Evolutionary conservation across 2,113 vertebrate species (phyloP).

Genomic region (Micromys minutus): DNA sequence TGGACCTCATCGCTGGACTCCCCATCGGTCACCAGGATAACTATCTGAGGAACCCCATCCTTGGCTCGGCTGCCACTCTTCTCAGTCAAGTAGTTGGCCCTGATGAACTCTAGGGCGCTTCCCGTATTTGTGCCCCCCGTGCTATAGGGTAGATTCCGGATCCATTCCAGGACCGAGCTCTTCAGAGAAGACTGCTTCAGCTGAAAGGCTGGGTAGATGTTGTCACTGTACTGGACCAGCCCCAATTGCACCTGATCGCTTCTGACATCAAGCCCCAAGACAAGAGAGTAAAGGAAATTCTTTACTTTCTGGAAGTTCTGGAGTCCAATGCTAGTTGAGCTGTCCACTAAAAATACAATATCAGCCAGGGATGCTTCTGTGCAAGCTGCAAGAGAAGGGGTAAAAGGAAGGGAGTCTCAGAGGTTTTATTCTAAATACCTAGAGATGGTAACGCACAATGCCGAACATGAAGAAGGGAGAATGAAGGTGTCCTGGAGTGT

Average conservation of each 20-base stretch:
- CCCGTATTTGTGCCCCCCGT: slow-evolving; percentile 85
- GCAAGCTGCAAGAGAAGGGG: slow-evolving; percentile 82
- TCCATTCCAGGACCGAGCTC: slow-evolving; percentile 79
- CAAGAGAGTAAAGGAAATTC: slow-evolving; percentile 83
- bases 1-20: slow-evolving; percentile 85
- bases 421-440: background rate
- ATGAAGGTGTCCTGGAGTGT: background rate
- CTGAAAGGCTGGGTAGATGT: slow-evolving; percentile 83
- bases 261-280: slow-evolving; percentile 85
- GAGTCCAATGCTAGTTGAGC: slow-evolving; percentile 85
- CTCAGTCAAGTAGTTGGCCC: slow-evolving; percentile 80
- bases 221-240: slow-evolving; percentile 86
- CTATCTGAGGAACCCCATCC: slow-evolving; percentile 86
- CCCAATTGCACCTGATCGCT: slow-evolving; percentile 85
- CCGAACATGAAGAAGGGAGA: background rate
- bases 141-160: slow-evolving; percentile 82
- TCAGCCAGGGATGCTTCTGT: slow-evolving; percentile 85
- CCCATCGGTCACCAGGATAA: slow-evolving; percentile 88
- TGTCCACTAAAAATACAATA: slow-evolving; percentile 90
- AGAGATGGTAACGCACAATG: background rate
- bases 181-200: slow-evolving; percentile 85
- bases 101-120: slow-evolving; percentile 86
- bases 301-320: slow-evolving; percentile 85
- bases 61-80: slow-evolving; percentile 81
- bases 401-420: background rate